Evolutionary conservation across 2,888 invertebrate species (phyloP).

Genomic region (Podotricha telesiphe): DNA sequence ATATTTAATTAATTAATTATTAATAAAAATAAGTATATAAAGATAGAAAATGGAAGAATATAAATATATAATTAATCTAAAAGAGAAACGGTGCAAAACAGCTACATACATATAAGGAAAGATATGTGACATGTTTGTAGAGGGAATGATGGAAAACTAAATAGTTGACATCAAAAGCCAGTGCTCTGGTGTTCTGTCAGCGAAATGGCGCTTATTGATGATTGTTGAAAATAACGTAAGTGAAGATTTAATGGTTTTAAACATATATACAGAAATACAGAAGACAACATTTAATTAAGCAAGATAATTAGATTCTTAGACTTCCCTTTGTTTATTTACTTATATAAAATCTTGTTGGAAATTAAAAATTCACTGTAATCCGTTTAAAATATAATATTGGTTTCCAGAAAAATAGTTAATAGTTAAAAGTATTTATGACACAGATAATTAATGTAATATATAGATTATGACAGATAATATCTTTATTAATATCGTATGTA

Average conservation of each 20-base stretch:
- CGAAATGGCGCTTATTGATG: constrained; percentile 12
- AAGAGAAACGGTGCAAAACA: constrained; percentile 35
- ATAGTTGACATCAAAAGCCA: constrained; percentile 33
- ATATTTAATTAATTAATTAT: too few relatives aligned
- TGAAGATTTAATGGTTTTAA: background rate
- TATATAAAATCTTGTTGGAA: too few relatives aligned
- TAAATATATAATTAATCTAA: constrained; percentile 17
- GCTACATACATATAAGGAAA: constrained; percentile 25
- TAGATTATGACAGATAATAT: too few relatives aligned
- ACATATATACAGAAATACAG: constrained; percentile 10
- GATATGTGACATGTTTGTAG: constrained; percentile 25
- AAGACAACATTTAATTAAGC: constrained; percentile 17
- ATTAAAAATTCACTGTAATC: too few relatives aligned
- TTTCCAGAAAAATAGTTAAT: too few relatives aligned
- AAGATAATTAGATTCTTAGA: constrained; percentile 5
- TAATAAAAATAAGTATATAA: background rate
- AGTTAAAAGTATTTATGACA: too few relatives aligned
- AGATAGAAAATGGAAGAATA: background rate
- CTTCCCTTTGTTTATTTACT: constrained; percentile 8
- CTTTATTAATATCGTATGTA: too few relatives aligned
- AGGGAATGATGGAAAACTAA: constrained; percentile 41
- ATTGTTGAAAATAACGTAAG: background rate
- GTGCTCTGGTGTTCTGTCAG: constrained; percentile 21
- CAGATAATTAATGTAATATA: too few relatives aligned
- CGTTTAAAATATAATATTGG: too few relatives aligned